Base-by-base conservation (phyloP, 2,888 invertebrate genomes). In the Agrilus cyanescens region DNA sequence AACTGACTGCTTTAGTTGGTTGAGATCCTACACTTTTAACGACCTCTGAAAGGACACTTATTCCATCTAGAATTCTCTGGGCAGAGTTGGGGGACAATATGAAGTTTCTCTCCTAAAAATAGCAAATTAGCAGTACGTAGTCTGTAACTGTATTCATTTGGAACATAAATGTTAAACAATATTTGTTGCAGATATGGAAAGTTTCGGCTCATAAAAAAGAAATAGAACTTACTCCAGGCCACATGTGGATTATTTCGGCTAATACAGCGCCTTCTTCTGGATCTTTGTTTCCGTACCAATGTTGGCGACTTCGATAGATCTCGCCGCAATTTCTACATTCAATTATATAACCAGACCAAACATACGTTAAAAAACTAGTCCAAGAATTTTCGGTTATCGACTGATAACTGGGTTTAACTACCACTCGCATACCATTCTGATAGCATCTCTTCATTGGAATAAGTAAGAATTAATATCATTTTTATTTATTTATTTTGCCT, bases 201-300 rank as follows among this genome's bases (percentile, higher is more conserved):
- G 44, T 48, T 51, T 53, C 48, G 49, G 51, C 32, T 6, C 3
- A 29, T 33, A 44, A 29, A 18, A 18, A 18, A 18, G 3, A 35
- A 25, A 25, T 8, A 40, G 38, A 41, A 60, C 66, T 66, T 53
- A 74, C 74, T 55, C 74, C 76, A 48, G 74, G 73, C 84, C 83
- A 84, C 13, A 83, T 74, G 57, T 83, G 84, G 12, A 76, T 70
- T 37, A 78, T 75, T 62, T 82, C 80, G 5, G 74, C 70, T 44
- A 76, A 66, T 12, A 85, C 81, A 10, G 78, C 79, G 20, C 70
- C 65, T 47, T 79, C 76, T 59, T 82, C 83, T 0, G 85, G 82
- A 46, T 77, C 74, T 52, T 78, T 77, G 57, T 87, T 86, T 4
- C 85, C 85, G 60, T 79, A 85, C 87, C 86, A 88, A 61, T 80